Evolutionary conservation across 2,113 vertebrate genomes (phyloP), one percentile per base, ranked within the genome.

Genomic region (Sula dactylatra): DNA sequence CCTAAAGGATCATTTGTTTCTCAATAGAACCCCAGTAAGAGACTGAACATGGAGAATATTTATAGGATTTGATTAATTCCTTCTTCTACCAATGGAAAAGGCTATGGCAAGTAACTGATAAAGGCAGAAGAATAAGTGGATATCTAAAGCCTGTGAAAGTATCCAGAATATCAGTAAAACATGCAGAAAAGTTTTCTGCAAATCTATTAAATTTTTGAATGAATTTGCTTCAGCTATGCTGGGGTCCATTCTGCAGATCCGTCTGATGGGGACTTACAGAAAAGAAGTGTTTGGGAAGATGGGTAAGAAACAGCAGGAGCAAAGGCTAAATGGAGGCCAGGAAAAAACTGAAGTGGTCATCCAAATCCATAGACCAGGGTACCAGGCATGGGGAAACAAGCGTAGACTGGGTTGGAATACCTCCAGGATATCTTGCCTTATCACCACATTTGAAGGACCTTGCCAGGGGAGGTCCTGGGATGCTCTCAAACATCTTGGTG

Each of bases 1-100:
- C 93, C 93, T 92, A 94, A 94, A 95, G 47, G 45, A 94, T 88
- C 82, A 83, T 95, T 88, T 96, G 52, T 94, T 95, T 93, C 94
- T 91, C 89, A 59, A 52, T 42, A 93, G 94, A 89, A 83, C 67
- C 79, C 64, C 78, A 81, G 89, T 70, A 92, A 90, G 91, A 88
- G 58, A 70, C 62, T 47, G 74, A 94, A 79, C 13, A 24, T 44
- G 34, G 84, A 65, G 55, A 86, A 70, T 88, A 80, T 92, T 88
- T 77, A 66, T 29, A 78, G 64, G 19, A 82, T 66, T 95, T 95
- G 78, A 91, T 94, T 93, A 92, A 93, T 67, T 79, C 73, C 40
- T 21, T 79, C 80, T 95, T 47, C 52, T 83, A 29, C 79, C 61
- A 65, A 26, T 26, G 47, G 44, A 86, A n/a, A 47, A 86, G 61